Percentiles rank a stretch among this genome's conserved stretches.
phyloP scores from a whole-genome alignment of 2,113 vertebrate species.

The Sapajus apella region DNA sequence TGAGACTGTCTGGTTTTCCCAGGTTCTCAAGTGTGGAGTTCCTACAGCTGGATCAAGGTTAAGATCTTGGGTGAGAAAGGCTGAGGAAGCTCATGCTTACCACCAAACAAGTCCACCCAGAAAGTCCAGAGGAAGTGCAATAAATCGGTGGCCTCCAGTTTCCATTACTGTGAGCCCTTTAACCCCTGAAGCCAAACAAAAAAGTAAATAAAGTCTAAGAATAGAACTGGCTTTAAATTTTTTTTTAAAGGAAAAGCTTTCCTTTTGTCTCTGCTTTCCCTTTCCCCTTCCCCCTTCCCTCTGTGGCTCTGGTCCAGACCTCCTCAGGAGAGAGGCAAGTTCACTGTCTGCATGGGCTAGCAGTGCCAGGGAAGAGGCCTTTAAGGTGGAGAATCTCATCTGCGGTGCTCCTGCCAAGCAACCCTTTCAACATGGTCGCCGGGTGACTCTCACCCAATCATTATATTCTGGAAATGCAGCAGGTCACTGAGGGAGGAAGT shows the following conservation, averaged over 20 bases:
- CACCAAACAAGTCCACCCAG: slow-evolving; percentile 11
- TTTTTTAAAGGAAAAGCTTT: slow-evolving; percentile 23
- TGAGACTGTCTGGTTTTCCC: slow-evolving; percentile 19
- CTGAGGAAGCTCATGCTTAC: slow-evolving; percentile 37
- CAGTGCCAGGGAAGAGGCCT: not conserved
- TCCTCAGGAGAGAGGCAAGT: slow-evolving; percentile 17
- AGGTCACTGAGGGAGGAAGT: not conserved
- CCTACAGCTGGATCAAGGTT: not conserved
- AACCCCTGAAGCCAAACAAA: slow-evolving; percentile 65
- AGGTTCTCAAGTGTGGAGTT: not conserved
- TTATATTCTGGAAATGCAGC: not conserved
- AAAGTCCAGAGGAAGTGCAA: slow-evolving; percentile 55
- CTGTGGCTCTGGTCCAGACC: slow-evolving; percentile 34
- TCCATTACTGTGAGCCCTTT: slow-evolving; percentile 75
- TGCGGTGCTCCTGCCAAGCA: not conserved
- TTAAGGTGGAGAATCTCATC: not conserved
- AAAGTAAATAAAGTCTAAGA: slow-evolving; percentile 76
- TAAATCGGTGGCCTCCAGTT: slow-evolving; percentile 62
- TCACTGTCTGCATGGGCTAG: not conserved
- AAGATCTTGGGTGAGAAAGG: slow-evolving; percentile 63
- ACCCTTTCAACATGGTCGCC: not conserved
- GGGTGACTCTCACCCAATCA: not conserved
- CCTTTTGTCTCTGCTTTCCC: slow-evolving; percentile 28
- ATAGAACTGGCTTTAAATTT: slow-evolving; percentile 69
- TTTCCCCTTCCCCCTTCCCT: not conserved